Evolutionary conservation across 2,888 invertebrate genomes (phyloP), one percentile per base, ranked within the genome.

Genomic region (Exocentrus adspersus): DNA sequence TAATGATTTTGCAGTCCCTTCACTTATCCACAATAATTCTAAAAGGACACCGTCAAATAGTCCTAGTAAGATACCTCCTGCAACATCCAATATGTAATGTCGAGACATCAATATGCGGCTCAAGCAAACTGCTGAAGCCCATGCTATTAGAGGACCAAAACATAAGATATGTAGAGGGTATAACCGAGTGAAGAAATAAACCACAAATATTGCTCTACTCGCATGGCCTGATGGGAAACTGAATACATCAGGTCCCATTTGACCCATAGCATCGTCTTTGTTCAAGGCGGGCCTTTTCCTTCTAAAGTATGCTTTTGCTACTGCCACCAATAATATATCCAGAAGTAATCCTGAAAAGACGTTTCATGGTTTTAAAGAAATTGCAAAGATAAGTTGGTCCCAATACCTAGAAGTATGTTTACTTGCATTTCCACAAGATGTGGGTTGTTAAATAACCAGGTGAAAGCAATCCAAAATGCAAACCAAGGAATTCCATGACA

Each of bases 141-240:
- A 97, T 0, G 89, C 87, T 0, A 91, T 72, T 9, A 95, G 75
- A 0, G 91, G 87, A 17, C 89, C 87, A 67, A 86, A 83, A 68
- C 87, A 87, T 54, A 91, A 72, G 12, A 78, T 67, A 1, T 88
- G 84, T 1, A 92, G 72, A 0, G 91, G 89, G 80, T 87, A 87
- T 17, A 92, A 75, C 65, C 86, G 83, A 2, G 88, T 85, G 68
- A 95, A 90, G 78, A 93, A 92, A 62, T 89, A 88, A 2, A 90
- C 85, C 17, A 97, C 84, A 79, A 92, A 88, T 2, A 91, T 87
- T 0, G 94, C 89, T 72, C 98, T 85, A 20, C 97, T 95, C 0
- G 95, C 90, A 81, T 98, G 98, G 0, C 97, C 97, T 0, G 97
- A 98, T 9, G 98, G 98, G 80, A 98, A 98, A 50, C 92, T 90